Conservation (phyloP, 53 echinoderm and acorn worm species). For the Mesocentrotus franciscanus region DNA sequence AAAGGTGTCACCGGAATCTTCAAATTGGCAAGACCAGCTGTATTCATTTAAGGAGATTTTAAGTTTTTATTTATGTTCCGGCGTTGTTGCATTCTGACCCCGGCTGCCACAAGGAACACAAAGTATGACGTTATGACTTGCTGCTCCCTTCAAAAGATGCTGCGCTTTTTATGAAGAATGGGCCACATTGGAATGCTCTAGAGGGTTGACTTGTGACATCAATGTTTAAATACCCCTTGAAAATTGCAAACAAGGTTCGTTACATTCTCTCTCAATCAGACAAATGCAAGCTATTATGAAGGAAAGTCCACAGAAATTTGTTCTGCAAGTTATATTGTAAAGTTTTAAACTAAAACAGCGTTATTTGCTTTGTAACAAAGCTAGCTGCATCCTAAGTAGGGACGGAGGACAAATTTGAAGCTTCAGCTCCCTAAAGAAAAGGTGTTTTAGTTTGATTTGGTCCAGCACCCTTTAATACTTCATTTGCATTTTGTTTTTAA, state of each 20-base stretch:
- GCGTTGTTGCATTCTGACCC: neutral
- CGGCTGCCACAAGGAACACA: conserved; percentile 20
- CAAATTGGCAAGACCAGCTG: conserved; percentile 41
- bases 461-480: neutral
- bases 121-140: neutral
- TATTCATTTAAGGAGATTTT: conserved; percentile 31
- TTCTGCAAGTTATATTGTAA: neutral
- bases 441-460: neutral
- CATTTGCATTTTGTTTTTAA: neutral
- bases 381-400: neutral
- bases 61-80: neutral
- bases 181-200: neutral
- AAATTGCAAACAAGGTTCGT: neutral
- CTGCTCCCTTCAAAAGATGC: neutral
- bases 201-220: neutral
- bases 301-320: neutral
- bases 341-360: neutral
- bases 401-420: neutral
- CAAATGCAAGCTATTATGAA: neutral
- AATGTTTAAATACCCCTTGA: neutral
- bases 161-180: neutral
- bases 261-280: neutral
- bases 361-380: neutral
- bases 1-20: neutral
- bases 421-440: neutral